phyloP scores from a whole-genome alignment of 2,113 vertebrate genomes.

The Elachura formosa region DNA sequence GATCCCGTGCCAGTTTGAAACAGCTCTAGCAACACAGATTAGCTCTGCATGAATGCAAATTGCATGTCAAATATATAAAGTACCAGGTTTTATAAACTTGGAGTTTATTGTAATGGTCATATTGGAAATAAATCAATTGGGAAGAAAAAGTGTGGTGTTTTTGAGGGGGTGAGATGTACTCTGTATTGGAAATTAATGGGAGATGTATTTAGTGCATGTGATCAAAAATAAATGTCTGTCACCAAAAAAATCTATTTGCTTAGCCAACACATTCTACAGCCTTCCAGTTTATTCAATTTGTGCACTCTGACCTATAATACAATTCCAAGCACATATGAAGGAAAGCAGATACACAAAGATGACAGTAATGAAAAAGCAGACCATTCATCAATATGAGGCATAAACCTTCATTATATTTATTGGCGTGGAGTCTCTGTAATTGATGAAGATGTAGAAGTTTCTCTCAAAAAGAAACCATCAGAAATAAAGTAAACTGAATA shows the following conservation, averaged over 20 bases:
- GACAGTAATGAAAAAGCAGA: slow-evolving; percentile 33
- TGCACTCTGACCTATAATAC: background rate
- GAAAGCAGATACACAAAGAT: slow-evolving; percentile 25
- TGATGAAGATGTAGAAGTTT: background rate
- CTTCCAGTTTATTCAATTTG: background rate
- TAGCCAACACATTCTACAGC: background rate
- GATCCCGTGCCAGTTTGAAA: background rate
- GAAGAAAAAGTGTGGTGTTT: background rate
- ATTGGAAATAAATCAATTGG: background rate
- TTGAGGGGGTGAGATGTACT: background rate
- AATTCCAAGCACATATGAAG: slow-evolving; percentile 6
- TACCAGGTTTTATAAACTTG: slow-evolving; percentile 11
- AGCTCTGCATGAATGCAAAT: background rate
- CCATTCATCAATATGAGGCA: slow-evolving; percentile 35
- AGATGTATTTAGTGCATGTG: background rate
- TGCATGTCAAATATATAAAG: slow-evolving; percentile 6
- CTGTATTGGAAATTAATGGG: background rate
- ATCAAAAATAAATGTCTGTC: slow-evolving; percentile 1
- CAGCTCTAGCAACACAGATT: background rate
- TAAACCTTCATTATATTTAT: slow-evolving; percentile 15
- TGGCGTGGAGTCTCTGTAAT: background rate
- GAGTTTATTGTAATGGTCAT: background rate
- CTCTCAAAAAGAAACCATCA: background rate
- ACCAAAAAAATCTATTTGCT: background rate
- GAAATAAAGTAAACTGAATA: background rate